phyloP scores from a whole-genome alignment of 2,888 invertebrate species.

The Alviniconcha strummeri region DNA sequence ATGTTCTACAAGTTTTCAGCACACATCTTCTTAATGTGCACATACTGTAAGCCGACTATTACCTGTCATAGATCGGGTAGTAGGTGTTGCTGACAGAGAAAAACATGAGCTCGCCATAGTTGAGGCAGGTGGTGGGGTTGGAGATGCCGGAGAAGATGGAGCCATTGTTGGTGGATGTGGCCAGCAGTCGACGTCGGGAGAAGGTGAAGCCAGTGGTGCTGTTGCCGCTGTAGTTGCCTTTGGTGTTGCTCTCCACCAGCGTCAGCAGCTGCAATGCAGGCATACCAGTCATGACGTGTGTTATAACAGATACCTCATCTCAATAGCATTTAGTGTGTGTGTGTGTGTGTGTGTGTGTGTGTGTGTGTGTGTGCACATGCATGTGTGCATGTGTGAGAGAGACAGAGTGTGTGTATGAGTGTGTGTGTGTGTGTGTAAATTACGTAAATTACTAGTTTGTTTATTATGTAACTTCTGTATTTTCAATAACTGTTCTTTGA shows the following conservation, averaged over 20 bases:
- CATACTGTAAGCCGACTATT: background rate
- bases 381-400: no score
- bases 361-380: no score
- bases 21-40: no score
- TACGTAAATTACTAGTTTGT: no score
- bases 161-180: slow-evolving; percentile 51
- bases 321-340: no score
- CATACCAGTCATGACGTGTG: background rate
- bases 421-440: no score
- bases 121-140: slow-evolving; percentile 67
- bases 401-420: no score
- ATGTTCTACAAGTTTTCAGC: no score
- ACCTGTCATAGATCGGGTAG: slow-evolving; percentile 72
- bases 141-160: slow-evolving; percentile 63
- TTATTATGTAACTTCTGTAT: no score
- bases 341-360: no score
- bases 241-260: slow-evolving; percentile 56
- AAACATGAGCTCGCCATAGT: slow-evolving; percentile 65
- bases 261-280: slow-evolving; percentile 37
- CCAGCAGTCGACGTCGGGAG: slow-evolving; percentile 59
- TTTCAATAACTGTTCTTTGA: no score
- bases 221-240: slow-evolving; percentile 58
- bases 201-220: slow-evolving; percentile 43
- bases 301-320: background rate
- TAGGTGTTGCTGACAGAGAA: slow-evolving; percentile 62